These are phyloP conservation scores for Sebastes oblongus DNA, from an alignment of 2,797 vertebrate species.

Conservation along the genomic window DNA sequence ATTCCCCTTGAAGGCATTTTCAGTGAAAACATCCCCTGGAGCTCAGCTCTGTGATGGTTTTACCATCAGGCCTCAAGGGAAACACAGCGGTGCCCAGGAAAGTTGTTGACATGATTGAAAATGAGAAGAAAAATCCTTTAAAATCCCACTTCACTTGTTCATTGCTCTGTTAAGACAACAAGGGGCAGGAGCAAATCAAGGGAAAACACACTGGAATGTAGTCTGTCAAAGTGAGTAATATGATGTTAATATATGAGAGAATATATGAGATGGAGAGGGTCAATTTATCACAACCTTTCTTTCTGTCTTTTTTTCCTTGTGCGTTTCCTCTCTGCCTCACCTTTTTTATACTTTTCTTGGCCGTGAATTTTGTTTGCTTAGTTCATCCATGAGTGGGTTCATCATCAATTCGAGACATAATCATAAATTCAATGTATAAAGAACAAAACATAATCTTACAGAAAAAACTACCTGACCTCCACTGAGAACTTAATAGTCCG, in stretches of 20 bases:
- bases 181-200: neutral
- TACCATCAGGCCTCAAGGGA: slow-evolving; percentile 7
- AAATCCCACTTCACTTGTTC: slow-evolving; percentile 7
- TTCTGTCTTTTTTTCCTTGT: neutral
- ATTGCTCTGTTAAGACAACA: neutral
- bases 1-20: slow-evolving; percentile 15
- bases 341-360: neutral
- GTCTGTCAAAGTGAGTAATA: neutral
- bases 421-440: neutral
- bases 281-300: neutral
- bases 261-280: neutral
- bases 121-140: neutral
- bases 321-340: neutral
- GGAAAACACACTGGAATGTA: neutral
- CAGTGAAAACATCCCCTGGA: slow-evolving; percentile 34
- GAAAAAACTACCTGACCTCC: neutral
- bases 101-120: slow-evolving; percentile 8
- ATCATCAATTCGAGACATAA: neutral
- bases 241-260: neutral
- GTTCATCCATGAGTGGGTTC: neutral
- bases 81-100: neutral
- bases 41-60: slow-evolving; percentile 12
- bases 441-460: neutral
- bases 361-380: neutral
- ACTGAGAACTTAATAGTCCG: neutral